These are phyloP conservation scores for Manacus vitellinus DNA, from an alignment of 2,113 vertebrate species.

Conservation along the genomic window DNA sequence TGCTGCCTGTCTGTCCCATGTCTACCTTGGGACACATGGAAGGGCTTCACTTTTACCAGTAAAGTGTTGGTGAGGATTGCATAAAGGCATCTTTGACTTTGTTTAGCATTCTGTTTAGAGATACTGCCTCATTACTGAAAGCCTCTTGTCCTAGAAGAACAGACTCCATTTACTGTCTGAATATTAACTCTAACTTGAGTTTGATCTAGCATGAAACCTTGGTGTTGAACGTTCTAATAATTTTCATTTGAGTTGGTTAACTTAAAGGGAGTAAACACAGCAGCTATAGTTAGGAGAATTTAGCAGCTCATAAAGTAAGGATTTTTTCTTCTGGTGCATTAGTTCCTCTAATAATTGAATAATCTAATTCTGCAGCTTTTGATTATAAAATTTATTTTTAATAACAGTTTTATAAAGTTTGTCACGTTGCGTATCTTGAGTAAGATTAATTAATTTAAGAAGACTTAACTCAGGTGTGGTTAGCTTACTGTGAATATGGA, in stretches of 20 bases:
- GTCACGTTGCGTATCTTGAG: background rate
- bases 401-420: background rate
- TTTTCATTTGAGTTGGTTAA: background rate
- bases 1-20: background rate
- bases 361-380: background rate
- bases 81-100: background rate
- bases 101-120: background rate
- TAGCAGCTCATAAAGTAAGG: background rate
- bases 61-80: background rate
- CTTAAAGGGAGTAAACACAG: background rate
- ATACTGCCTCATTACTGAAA: background rate
- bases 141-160: background rate
- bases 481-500: background rate
- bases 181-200: background rate
- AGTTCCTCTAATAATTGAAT: background rate
- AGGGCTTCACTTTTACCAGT: background rate
- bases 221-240: background rate
- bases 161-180: background rate
- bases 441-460: background rate
- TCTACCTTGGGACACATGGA: background rate
- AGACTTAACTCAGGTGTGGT: background rate
- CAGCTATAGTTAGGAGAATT: background rate
- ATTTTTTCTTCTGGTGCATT: background rate
- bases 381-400: background rate
- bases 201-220: background rate